Conservation (phyloP, 2,113 vertebrate genomes). For the Antennarius striatus region DNA sequence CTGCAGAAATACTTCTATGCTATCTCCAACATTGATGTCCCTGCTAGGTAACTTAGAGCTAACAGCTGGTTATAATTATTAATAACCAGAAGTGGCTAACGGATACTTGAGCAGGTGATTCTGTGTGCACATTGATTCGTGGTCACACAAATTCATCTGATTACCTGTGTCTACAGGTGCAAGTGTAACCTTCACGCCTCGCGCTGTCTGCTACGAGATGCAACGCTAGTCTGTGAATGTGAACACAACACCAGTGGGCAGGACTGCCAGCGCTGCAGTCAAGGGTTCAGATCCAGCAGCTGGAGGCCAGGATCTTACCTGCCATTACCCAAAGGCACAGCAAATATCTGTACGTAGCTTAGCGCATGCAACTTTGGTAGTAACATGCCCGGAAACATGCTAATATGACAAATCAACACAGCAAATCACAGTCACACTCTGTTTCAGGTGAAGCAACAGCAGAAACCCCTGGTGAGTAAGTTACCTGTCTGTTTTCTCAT, state of each 20-base stretch:
- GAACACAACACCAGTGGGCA: slow-evolving; percentile 94
- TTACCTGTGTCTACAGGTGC: slow-evolving; percentile 79
- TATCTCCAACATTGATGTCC: slow-evolving; percentile 93
- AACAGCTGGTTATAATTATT: not conserved
- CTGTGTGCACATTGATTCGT: too few relatives aligned
- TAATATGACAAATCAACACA: too few relatives aligned
- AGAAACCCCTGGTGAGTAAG: slow-evolving; percentile 53
- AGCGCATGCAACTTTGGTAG: slow-evolving; percentile 62
- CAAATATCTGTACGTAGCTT: slow-evolving; percentile 87
- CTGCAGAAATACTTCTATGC: slow-evolving; percentile 96
- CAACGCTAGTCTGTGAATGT: slow-evolving; percentile 89
- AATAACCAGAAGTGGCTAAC: too few relatives aligned
- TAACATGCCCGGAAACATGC: not conserved
- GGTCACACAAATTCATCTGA: too few relatives aligned
- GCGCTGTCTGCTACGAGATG: slow-evolving; percentile 83
- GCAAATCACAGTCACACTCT: too few relatives aligned
- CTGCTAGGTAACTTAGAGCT: slow-evolving; percentile 84
- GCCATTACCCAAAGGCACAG: slow-evolving; percentile 87
- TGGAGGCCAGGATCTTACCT: slow-evolving; percentile 94
- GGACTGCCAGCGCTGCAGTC: slow-evolving; percentile 89
- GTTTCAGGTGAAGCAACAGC: slow-evolving; percentile 60
- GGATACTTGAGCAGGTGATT: too few relatives aligned
- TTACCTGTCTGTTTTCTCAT: not conserved
- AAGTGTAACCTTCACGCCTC: slow-evolving; percentile 93
- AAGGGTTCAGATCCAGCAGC: slow-evolving; percentile 83